phyloP scores from a whole-genome alignment of 2,888 invertebrate species.

The Strigamia crassipes region DNA sequence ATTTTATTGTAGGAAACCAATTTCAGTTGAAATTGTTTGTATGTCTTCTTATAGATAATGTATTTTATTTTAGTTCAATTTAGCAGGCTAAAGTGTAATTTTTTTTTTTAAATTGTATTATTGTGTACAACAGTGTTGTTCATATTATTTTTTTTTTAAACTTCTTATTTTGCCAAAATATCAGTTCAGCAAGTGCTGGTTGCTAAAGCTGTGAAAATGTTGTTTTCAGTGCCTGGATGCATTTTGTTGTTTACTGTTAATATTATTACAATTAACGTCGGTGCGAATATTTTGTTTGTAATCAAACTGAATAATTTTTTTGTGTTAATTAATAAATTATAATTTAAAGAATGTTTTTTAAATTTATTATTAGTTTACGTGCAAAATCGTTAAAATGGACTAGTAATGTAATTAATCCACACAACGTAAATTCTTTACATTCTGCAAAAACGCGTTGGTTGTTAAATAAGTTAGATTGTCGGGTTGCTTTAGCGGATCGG shows the following conservation, averaged over 20 bases:
- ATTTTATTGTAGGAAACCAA: neutral
- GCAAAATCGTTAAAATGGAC: too few relatives aligned
- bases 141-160: neutral
- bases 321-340: too few relatives aligned
- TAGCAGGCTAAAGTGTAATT: neutral
- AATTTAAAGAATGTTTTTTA: too few relatives aligned
- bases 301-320: too few relatives aligned
- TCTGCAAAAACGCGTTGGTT: too few relatives aligned
- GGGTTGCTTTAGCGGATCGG: too few relatives aligned
- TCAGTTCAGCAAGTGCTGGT: neutral
- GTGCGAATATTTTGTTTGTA: too few relatives aligned
- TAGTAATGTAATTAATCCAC: too few relatives aligned
- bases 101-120: neutral
- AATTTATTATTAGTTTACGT: too few relatives aligned
- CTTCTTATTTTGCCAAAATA: slow-evolving; percentile 6
- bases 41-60: neutral
- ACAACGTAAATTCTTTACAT: too few relatives aligned
- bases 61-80: neutral
- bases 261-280: neutral
- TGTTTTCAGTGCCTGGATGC: neutral
- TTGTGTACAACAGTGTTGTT: neutral
- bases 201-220: neutral
- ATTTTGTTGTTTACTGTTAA: neutral
- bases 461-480: too few relatives aligned
- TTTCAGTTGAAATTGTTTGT: neutral